Percentiles rank a stretch among this genome's conserved stretches.
Evolutionary conservation across 2,888 invertebrate species (phyloP).

Genomic region (Rhimphoctona megacephalus): DNA sequence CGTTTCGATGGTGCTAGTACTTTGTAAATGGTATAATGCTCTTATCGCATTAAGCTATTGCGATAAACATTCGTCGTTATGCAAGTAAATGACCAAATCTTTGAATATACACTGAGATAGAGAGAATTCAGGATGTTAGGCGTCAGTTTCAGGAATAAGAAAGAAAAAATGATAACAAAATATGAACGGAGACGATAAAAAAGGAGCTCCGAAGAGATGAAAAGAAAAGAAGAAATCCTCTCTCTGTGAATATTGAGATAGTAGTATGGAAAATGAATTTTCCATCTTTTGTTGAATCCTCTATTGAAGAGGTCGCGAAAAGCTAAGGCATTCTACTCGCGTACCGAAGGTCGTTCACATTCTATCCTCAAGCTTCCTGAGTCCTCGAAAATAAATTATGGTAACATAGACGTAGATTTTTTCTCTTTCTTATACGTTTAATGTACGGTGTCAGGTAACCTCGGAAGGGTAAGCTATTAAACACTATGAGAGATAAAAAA

Average conservation of each 20-base stretch:
- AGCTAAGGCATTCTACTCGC: conserved; percentile 36
- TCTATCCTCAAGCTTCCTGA: conserved; percentile 23
- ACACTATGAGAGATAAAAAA: conserved; percentile 21
- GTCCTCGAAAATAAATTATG: conserved; percentile 8
- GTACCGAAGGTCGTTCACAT: conserved; percentile 51
- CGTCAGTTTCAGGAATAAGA: background rate
- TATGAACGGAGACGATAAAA: background rate
- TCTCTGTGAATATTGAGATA: conserved; percentile 16
- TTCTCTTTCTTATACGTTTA: conserved; percentile 26
- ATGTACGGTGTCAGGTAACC: conserved; percentile 11
- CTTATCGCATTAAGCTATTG: conserved; percentile 34
- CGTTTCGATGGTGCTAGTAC: background rate
- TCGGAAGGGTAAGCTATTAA: conserved; percentile 4
- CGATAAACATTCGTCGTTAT: conserved; percentile 40
- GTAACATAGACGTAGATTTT: background rate
- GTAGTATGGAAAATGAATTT: conserved; percentile 50
- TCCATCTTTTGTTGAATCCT: conserved; percentile 24
- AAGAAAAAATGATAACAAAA: conserved; percentile 2
- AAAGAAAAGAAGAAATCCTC: background rate
- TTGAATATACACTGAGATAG: conserved; percentile 2
- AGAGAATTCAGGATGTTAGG: conserved; percentile 12
- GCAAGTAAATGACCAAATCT: conserved; percentile 14
- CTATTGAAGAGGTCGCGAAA: background rate
- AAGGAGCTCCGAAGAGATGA: background rate
- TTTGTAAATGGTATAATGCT: background rate